Evolutionary conservation across 2,113 vertebrate genomes (phyloP), one percentile per base, ranked within the genome.

Genomic region (Chionomys nivalis): DNA sequence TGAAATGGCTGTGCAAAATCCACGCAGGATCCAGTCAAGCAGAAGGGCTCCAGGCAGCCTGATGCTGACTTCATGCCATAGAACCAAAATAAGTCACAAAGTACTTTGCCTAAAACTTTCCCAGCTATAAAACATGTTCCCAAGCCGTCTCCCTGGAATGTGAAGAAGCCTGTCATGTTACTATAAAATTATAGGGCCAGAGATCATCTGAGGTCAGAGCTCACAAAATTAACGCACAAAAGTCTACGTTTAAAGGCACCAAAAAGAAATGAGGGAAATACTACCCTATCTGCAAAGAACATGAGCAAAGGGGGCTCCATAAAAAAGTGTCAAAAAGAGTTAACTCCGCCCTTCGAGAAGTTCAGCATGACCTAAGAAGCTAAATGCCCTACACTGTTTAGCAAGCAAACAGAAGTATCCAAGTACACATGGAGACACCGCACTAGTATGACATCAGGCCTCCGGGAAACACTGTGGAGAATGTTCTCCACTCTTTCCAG

Each of bases 121-220:
- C 61, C 44, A 87, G n/a, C 72, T 92, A 93, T 66, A 93, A 96
- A 90, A 61, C 42, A 88, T 1, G 31, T 24, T 89, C 73, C 19
- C 36, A 47, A 76, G 82, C 73, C 61, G 39, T 73, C 42, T 79
- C 44, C n/a, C 65, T 76, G 61, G 58, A 79, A 89, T 78, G 12
- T 66, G 36, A 73, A 24, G 72, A 85, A 77, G 4, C 49, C 3
- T 76, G 49, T 86, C 42, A 12, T 21, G 61, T 85, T 16, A 26
- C 72, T 75, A 68, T 47, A 91, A 91, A 91, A 83, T 91, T 94
- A 90, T 90, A 93, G 55, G 66, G 28, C 66, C 31, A 31, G 26
- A 65, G 63, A n/a, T 82, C 89, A 90, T n/a, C 75, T 89, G 61
- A 82, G 47, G 44, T 63, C 63, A 87, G 68, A 68, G 66, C 11